Percentiles rank a stretch among this genome's conserved stretches.
phyloP scores from a whole-genome alignment of 2,888 invertebrate species.

The Atrina japonica region DNA sequence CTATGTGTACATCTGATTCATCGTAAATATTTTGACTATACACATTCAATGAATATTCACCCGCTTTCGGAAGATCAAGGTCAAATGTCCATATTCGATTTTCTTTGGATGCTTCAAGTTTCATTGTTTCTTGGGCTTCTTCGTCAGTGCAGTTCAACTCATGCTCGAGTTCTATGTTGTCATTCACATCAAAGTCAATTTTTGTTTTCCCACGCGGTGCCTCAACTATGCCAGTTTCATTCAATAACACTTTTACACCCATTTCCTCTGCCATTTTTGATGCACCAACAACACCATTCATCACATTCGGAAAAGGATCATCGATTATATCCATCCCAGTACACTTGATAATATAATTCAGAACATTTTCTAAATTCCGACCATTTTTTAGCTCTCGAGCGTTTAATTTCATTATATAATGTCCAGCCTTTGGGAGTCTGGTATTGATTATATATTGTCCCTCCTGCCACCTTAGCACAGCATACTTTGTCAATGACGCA shows the following conservation, averaged over 20 bases:
- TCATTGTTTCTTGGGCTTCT: constrained; percentile 48
- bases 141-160: constrained; percentile 62
- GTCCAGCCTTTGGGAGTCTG: constrained; percentile 67
- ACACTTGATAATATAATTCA: constrained; percentile 69
- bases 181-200: constrained; percentile 53
- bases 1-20: constrained; percentile 47
- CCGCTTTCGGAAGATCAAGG: constrained; percentile 58
- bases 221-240: constrained; percentile 55
- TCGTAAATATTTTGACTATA: constrained; percentile 57
- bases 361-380: constrained; percentile 67
- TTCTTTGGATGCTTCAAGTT: constrained; percentile 42
- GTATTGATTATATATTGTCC: constrained; percentile 62
- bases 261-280: constrained; percentile 51
- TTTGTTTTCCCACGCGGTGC: constrained; percentile 55
- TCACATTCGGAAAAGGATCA: constrained; percentile 63
- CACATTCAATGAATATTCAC: constrained; percentile 71
- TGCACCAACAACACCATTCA: constrained; percentile 52
- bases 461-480: constrained; percentile 55
- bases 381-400: constrained; percentile 49
- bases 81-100: constrained; percentile 58
- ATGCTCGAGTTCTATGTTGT: constrained; percentile 58
- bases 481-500: constrained; percentile 62
- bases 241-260: constrained; percentile 56
- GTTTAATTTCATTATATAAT: constrained; percentile 69
- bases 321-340: constrained; percentile 25